Conservation (phyloP, 2,888 invertebrate species). For the Lepidochrysops patricia region DNA sequence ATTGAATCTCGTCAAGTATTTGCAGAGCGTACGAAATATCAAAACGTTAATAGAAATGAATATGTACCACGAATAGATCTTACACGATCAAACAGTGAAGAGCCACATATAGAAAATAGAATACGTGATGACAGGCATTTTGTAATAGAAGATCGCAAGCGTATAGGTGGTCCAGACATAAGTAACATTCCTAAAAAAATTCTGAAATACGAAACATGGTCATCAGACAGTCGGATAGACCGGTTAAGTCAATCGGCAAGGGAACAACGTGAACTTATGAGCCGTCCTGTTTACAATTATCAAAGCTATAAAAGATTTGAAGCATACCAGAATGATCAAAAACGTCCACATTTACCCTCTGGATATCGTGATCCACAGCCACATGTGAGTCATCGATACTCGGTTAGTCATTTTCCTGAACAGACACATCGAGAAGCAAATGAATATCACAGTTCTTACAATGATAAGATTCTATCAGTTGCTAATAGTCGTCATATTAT, state of each 20-base stretch:
- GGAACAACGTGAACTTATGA: slow-evolving; percentile 61
- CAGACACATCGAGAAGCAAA: slow-evolving; percentile 40
- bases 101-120: slow-evolving; percentile 47
- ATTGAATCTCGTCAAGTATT: slow-evolving; percentile 52
- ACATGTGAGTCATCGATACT: slow-evolving; percentile 44
- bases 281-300: slow-evolving; percentile 61
- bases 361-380: slow-evolving; percentile 47
- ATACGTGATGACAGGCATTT: slow-evolving; percentile 57
- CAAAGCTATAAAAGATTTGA: slow-evolving; percentile 60
- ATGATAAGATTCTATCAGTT: slow-evolving; percentile 44
- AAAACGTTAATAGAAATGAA: slow-evolving; percentile 41
- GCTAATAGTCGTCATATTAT: slow-evolving; percentile 49
- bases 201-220: slow-evolving; percentile 62
- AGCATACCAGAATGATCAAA: slow-evolving; percentile 59
- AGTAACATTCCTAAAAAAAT: slow-evolving; percentile 70
- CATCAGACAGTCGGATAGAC: slow-evolving; percentile 60
- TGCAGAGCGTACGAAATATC: slow-evolving; percentile 49
- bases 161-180: slow-evolving; percentile 50
- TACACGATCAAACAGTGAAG: slow-evolving; percentile 48
- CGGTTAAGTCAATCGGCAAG: slow-evolving; percentile 48
- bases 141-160: slow-evolving; percentile 62
- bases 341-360: slow-evolving; percentile 38
- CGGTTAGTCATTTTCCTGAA: slow-evolving; percentile 43
- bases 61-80: slow-evolving; percentile 67
- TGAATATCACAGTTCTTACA: slow-evolving; percentile 50